Conservation (phyloP, 2,888 invertebrate genomes). For the Hoplodrina blanda region DNA sequence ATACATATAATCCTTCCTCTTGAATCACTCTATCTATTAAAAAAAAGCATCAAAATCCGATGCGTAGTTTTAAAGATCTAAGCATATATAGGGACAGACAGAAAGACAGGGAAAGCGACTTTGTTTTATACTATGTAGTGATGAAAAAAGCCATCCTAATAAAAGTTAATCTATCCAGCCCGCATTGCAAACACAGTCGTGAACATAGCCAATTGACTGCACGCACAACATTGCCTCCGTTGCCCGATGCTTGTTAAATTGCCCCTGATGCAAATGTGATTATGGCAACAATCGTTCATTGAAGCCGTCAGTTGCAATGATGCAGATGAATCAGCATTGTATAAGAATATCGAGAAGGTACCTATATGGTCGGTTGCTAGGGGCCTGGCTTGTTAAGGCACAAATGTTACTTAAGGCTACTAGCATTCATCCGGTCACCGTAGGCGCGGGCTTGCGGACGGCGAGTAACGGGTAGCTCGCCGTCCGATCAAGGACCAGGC, state of each 20-base stretch:
- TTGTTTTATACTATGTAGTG: too few species aligned
- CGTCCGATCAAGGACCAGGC: too few species aligned
- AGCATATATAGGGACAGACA: too few species aligned
- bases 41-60: too few species aligned
- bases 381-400: neutral
- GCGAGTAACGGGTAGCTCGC: too few species aligned
- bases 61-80: too few species aligned
- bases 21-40: too few species aligned
- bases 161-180: neutral
- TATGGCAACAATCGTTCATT: constrained; percentile 45
- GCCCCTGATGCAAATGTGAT: constrained; percentile 44
- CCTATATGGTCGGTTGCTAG: constrained; percentile 31
- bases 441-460: too few species aligned
- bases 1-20: too few species aligned
- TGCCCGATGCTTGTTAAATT: constrained; percentile 38
- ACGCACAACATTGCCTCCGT: constrained; percentile 9
- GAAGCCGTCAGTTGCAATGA: constrained; percentile 38
- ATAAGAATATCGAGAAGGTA: neutral
- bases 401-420: too few species aligned
- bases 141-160: neutral
- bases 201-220: constrained; percentile 35
- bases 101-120: too few species aligned
- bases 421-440: too few species aligned
- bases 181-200: neutral
- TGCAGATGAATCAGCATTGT: constrained; percentile 32